Conservation (phyloP, 2,113 vertebrate species). For the Passerina amoena region DNA sequence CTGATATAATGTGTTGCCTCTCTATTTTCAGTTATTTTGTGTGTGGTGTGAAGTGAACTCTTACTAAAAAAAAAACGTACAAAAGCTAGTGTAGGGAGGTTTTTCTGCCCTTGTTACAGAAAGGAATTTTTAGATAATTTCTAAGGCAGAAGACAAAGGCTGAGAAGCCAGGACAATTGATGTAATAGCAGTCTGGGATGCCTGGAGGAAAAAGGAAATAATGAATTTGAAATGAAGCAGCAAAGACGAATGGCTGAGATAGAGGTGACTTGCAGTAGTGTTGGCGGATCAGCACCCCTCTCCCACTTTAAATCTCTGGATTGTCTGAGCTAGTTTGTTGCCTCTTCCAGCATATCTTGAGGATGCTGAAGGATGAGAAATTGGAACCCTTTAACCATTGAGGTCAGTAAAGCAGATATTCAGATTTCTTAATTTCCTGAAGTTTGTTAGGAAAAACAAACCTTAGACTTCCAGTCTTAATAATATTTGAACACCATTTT, state of each 20-base stretch:
- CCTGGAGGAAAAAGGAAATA: not conserved
- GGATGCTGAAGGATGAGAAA: not conserved
- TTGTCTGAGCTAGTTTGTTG: not conserved
- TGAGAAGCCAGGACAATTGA: not conserved
- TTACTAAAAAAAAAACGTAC: not conserved
- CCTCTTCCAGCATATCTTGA: not conserved
- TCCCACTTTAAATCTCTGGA: not conserved
- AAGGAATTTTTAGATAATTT: not conserved
- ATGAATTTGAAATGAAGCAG: not conserved
- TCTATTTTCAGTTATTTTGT: not conserved
- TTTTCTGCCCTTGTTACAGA: not conserved
- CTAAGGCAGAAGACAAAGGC: not conserved
- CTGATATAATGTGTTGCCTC: not conserved
- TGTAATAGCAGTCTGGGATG: not conserved
- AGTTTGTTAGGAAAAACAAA: not conserved
- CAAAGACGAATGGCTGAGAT: not conserved
- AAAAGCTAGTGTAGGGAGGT: not conserved
- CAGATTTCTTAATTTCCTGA: not conserved
- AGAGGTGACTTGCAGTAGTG: not conserved
- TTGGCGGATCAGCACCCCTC: not conserved
- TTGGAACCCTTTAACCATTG: not conserved
- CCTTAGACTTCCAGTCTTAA: not conserved
- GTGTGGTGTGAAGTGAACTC: not conserved
- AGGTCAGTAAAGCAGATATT: not conserved
- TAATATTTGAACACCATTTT: not conserved